Evolutionary conservation across 2,797 vertebrate species (phyloP).

Genomic region (Vultur gryphus): DNA sequence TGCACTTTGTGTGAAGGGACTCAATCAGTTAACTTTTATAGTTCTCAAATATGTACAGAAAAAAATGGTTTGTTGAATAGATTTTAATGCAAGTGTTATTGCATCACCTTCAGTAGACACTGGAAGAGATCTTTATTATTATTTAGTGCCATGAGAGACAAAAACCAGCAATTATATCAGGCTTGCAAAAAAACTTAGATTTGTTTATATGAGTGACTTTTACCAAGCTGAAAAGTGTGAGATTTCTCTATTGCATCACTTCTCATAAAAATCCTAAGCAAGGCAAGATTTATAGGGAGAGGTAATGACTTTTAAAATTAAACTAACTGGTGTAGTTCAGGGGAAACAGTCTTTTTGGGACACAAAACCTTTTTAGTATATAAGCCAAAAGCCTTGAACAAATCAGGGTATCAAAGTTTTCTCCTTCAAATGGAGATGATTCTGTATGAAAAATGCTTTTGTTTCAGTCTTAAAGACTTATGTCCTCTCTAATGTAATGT

Average conservation of each 20-base stretch:
- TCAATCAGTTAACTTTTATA: neutral
- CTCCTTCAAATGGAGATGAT: neutral
- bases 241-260: neutral
- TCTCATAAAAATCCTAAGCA: neutral
- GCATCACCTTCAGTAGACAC: neutral
- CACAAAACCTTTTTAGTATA: neutral
- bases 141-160: neutral
- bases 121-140: neutral
- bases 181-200: neutral
- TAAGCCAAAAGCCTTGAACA: neutral
- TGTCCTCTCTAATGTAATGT: neutral
- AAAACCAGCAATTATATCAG: neutral
- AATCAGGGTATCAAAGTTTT: neutral
- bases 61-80: neutral
- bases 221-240: neutral
- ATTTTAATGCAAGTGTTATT: neutral
- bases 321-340: neutral
- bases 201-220: neutral
- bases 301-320: neutral
- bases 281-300: neutral
- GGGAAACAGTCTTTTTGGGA: neutral
- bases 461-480: too few relatives aligned
- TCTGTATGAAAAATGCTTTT: neutral
- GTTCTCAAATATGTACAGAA: neutral
- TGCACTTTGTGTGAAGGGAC: neutral